Evolutionary conservation across 1,140 invertebrate genomes (phyloP).

Genomic region (Hyphantria cunea): DNA sequence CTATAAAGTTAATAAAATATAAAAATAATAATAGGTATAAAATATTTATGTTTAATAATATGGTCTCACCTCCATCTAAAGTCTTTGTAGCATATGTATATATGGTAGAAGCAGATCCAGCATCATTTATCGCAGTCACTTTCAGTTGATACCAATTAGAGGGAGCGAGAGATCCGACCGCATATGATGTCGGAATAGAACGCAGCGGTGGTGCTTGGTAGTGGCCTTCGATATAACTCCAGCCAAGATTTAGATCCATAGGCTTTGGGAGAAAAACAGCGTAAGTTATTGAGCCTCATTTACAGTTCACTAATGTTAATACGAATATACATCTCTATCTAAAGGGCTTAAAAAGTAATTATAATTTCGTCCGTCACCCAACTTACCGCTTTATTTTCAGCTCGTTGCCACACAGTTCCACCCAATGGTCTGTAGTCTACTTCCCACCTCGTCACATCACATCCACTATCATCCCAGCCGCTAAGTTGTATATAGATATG

Average conservation of each 20-base stretch:
- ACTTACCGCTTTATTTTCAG: slow-evolving; percentile 72
- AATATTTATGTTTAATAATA: too few species aligned
- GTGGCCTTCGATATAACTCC: slow-evolving; percentile 88
- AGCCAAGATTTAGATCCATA: slow-evolving; percentile 58
- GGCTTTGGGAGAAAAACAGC: slow-evolving; percentile 45
- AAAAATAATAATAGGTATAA: too few species aligned
- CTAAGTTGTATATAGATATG: slow-evolving; percentile 74
- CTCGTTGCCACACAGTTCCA: slow-evolving; percentile 63
- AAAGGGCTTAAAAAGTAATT: too few species aligned
- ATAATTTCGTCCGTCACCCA: too few species aligned
- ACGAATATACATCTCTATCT: too few species aligned
- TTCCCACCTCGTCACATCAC: slow-evolving; percentile 74
- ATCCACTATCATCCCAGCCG: slow-evolving; percentile 76
- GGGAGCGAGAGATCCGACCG: slow-evolving; percentile 86
- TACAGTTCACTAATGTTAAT: too few species aligned
- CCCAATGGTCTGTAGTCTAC: slow-evolving; percentile 72
- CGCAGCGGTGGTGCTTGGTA: slow-evolving; percentile 85
- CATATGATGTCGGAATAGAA: slow-evolving; percentile 82
- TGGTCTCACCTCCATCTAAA: slow-evolving; percentile 88
- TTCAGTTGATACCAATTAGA: slow-evolving; percentile 90
- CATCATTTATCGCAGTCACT: slow-evolving; percentile 91
- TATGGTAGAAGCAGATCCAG: slow-evolving; percentile 86
- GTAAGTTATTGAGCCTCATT: background rate
- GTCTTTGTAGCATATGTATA: slow-evolving; percentile 92
- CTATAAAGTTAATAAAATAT: too few species aligned